phyloP scores from a whole-genome alignment of 2,888 invertebrate genomes.

The Lamellibrachia satsuma region DNA sequence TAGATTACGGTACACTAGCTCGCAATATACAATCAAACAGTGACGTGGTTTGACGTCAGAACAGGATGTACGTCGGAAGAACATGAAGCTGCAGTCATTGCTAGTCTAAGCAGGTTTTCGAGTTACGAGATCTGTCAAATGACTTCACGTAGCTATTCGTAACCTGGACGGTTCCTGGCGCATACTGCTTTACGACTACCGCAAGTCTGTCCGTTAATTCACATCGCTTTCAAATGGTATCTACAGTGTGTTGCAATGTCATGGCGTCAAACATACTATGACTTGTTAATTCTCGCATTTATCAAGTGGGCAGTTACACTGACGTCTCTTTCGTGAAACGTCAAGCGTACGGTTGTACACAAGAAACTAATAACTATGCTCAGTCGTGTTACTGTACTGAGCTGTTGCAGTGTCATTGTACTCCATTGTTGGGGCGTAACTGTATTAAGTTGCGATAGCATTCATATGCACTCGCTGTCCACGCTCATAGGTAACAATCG shows the following conservation, averaged over 20 bases:
- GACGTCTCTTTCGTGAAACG: too few relatives aligned
- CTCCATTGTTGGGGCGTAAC: too few relatives aligned
- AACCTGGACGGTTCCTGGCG: background rate
- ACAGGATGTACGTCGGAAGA: background rate
- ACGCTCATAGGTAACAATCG: too few relatives aligned
- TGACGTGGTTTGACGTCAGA: background rate
- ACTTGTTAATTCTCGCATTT: background rate
- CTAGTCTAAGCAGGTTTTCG: background rate
- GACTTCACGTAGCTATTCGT: background rate
- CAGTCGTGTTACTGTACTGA: too few relatives aligned
- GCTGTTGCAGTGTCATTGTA: too few relatives aligned
- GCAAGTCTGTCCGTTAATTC: background rate
- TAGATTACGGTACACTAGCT: background rate
- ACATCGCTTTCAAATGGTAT: background rate
- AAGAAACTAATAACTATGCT: too few relatives aligned
- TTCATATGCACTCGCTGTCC: too few relatives aligned
- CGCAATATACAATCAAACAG: background rate
- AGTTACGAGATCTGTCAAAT: background rate
- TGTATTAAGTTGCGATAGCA: too few relatives aligned
- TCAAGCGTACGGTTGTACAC: too few relatives aligned
- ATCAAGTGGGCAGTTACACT: too few relatives aligned
- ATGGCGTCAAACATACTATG: background rate
- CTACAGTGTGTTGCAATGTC: background rate
- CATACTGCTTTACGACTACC: background rate
- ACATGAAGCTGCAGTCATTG: background rate